Evolutionary conservation across 2,113 vertebrate species (phyloP).

Genomic region (Chamaetylas fuelleborni): DNA sequence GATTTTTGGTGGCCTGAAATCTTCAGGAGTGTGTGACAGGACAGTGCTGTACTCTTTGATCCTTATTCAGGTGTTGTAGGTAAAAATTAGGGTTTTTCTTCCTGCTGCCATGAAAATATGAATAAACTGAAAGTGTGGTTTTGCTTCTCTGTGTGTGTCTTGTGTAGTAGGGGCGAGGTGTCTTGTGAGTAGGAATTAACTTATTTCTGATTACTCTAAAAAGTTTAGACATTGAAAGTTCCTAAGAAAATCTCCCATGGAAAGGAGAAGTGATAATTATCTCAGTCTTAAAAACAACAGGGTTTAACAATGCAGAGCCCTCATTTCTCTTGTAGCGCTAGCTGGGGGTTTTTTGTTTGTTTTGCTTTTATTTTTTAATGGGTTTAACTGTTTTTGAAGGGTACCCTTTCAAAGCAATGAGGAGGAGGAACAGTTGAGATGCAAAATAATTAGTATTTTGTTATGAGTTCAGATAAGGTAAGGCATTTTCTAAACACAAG

Average conservation of each 20-base stretch:
- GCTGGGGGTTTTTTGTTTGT: background rate
- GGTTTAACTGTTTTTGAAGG: background rate
- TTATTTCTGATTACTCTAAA: background rate
- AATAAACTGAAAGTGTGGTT: background rate
- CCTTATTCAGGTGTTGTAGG: background rate
- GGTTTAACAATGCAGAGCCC: background rate
- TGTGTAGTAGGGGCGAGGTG: background rate
- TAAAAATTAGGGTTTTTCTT: background rate
- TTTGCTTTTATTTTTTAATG: background rate
- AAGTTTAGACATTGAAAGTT: background rate
- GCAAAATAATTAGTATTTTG: constrained; percentile 13
- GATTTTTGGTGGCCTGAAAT: background rate
- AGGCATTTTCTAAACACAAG: background rate
- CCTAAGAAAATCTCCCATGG: background rate
- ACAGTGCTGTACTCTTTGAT: background rate
- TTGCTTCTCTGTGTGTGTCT: background rate
- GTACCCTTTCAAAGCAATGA: constrained; percentile 7
- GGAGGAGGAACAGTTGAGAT: constrained; percentile 4
- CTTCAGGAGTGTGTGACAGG: background rate
- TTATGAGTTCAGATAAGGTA: background rate
- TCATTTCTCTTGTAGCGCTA: background rate
- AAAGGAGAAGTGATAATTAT: background rate
- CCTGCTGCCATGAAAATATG: background rate
- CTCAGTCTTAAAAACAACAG: background rate
- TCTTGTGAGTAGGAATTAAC: background rate